Evolutionary conservation across 2,113 vertebrate genomes (phyloP), one percentile per base, ranked within the genome.

Genomic region (Gasterosteus nipponicus): DNA sequence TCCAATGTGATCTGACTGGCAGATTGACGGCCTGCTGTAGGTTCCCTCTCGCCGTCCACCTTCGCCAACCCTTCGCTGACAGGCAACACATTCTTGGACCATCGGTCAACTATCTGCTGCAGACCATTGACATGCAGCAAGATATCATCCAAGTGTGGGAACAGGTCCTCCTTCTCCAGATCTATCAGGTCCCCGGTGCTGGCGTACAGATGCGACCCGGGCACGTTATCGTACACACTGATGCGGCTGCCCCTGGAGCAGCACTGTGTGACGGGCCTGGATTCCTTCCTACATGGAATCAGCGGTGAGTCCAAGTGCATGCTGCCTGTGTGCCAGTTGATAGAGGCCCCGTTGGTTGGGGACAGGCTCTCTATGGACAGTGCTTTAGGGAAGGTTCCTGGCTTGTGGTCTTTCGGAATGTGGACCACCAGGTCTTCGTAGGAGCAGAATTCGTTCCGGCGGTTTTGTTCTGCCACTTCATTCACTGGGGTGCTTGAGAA

Each of bases 361-460:
- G 96, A 95, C 26, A 99, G 94, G 86, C 98, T 99, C 85, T 99
- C 98, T 1, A 99, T 98, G 9, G 98, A 99, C 62, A 99, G 94
- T 0, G 98, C 98, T 93, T 98, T 99, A 64, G 98, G 98, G 83
- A 99, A 99, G 0, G 98, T 99, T 31, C 98, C 98, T 0, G 98
- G 98, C 80, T 98, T 99, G 90, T 99, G 98, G 87, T 99, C 97
- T 90, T 97, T 97, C 54, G 98, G 98, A 74, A 99, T 92, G 82
- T 97, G 96, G 42, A 99, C 96, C 64, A 99, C 94, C 69, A 99
- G 77, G 77, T 96, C 94, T 87, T 99, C 97, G 59, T 98, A 96
- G 38, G 97, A 99, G 78, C 95, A 96, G 81, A 97, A 98, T 66
- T 96, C 96, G 26, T 96, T 96, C 38, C 81, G 90, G 41, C 87